A percentile compares a stretch with the other conserved stretches of the same genome.
These are phyloP conservation scores for Meloidogyne chitwoodi DNA, from an alignment of 1,140 invertebrate genomes.

Conservation along the genomic window DNA sequence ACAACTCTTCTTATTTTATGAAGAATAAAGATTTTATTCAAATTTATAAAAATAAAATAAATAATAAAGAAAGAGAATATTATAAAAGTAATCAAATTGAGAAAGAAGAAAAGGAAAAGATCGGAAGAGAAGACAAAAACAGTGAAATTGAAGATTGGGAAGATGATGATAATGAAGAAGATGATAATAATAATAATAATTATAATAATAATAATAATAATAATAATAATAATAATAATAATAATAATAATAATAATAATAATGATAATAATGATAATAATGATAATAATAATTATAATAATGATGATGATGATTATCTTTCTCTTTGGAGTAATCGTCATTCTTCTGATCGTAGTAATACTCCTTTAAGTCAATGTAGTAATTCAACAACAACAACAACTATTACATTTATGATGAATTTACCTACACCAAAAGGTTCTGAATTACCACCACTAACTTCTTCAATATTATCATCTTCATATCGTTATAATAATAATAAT, in stretches of 20 bases:
- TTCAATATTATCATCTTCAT: too few relatives aligned
- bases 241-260: too few relatives aligned
- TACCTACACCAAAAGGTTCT: neutral
- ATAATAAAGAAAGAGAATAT: neutral
- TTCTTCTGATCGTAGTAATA: neutral
- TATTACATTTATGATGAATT: neutral
- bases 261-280: too few relatives aligned
- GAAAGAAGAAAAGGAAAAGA: constrained; percentile 16
- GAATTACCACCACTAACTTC: constrained; percentile 13
- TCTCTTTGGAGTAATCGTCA: constrained; percentile 1
- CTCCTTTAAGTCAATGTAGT: constrained; percentile 13
- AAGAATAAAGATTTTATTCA: neutral
- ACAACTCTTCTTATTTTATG: neutral
- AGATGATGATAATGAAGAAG: constrained; percentile 24
- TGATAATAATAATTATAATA: too few relatives aligned
- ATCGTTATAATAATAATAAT: too few relatives aligned
- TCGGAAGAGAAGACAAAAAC: too few relatives aligned
- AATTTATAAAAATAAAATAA: neutral
- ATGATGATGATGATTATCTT: neutral
- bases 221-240: too few relatives aligned
- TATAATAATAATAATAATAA: too few relatives aligned
- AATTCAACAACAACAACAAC: too few relatives aligned
- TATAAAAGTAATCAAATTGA: constrained; percentile 17
- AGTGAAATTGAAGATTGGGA: constrained; percentile 22
- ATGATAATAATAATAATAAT: too few relatives aligned